Evolutionary conservation across 2,797 vertebrate genomes (phyloP), one percentile per base, ranked within the genome.

Genomic region (Eulemur rubriventer): DNA sequence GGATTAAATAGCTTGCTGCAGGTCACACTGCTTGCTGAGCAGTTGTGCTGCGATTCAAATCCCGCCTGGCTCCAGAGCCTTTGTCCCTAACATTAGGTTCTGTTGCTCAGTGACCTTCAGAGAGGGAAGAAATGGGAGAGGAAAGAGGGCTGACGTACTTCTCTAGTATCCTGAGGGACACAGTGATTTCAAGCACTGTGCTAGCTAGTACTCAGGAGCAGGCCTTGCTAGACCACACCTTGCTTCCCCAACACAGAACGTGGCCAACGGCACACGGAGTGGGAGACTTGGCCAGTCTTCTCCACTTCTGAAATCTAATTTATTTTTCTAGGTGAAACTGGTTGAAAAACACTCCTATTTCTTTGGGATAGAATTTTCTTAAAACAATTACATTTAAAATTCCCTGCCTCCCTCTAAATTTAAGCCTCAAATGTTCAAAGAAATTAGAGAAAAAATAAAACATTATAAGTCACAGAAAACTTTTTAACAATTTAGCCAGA

Each of bases 401-500:
- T 22, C 35, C 22, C 4, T 2, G 8, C 0, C 1, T 13, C 50
- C 46, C 6, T 13, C 17, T 55, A 55, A 55, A 55, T 55, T 9
- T 82, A 96, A 78, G 24, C 16, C 73, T 84, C 89, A 90, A 75
- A 90, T 73, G 11, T 50, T 89, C 38, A 84, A 82, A 83, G 67
- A 80, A 76, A 91, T 92, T n/a, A 83, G 35, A 82, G 43, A 69
- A 93, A 83, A 94, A 79, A 59, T 2, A 85, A 79, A 90, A 61
- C 18, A 28, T 38, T 13, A 0, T 18, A 82, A 67, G n/a, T 61
- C 41, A 61, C 2, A 46, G 13, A 90, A 92, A 95, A 83, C 18
- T 50, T 76, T 41, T 76, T 41, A 69, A 95, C 35, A 87, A 80
- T 96, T 86, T 89, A 73, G 43, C 52, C 87, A 95, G 48, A 84